Evolutionary conservation across 1,140 invertebrate species (phyloP), one percentile per base, ranked within the genome.

Genomic region (Babylonia areolata): DNA sequence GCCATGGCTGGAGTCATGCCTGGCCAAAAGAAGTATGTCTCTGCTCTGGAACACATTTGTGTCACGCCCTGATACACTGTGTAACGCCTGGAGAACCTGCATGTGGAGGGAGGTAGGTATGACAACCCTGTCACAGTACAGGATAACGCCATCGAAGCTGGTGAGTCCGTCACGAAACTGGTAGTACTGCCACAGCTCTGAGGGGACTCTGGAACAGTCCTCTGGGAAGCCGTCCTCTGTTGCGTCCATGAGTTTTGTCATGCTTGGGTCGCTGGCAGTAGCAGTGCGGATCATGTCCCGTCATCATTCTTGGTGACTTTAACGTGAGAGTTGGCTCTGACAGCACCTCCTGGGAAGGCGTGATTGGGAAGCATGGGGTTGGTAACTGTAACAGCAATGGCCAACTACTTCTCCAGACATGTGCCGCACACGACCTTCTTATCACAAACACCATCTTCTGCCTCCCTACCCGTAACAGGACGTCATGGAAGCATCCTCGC

Each of bases 1-100:
- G 64, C 86, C 42, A 90, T 89, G 37, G 73, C 90, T 28, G 79
- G 80, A 23, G 77, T 79, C 77, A 79, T 79, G 42, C 77, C 77
- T 42, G 77, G 77, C 77, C 77, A 79, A 28, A 75, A 82, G 84
- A 46, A 79, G 11, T 75, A 87, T 6, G 42, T n/a, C 35, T 89
- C 89, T 31, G 88, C 86, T 78, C 86, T 69, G 35, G 89, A 58
- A 28, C 51, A 86, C 87, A 91, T 91, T 39, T 82, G 79, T 9
- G 86, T 71, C 11, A 88, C 77, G 20, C 88, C 89, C 85, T 89
- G 89, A 33, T 89, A 87, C 0, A 87, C 87, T 28, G 90, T 90
- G 86, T 3, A 87, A 40, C 9, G 86, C 42, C n/a, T 69, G 64
- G n/a, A n/a, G n/a, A n/a, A n/a, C n/a, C n/a, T n/a, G n/a, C 6